Percentiles rank a stretch among this genome's conserved stretches.
Conservation (phyloP, 1,140 invertebrate genomes). For the Paraescarpia echinospica region DNA sequence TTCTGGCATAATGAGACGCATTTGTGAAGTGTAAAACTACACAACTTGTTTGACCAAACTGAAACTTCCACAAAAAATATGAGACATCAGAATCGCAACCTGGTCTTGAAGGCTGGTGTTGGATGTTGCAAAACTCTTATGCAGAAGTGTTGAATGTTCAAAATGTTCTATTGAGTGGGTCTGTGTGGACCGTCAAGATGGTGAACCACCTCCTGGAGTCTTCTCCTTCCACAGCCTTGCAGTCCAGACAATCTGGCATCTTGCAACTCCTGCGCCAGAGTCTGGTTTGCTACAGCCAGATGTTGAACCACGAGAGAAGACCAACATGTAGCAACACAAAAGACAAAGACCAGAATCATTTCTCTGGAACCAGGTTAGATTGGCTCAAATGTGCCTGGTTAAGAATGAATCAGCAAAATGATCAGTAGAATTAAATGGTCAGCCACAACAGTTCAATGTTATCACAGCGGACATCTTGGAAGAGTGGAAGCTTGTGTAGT, state of each 20-base stretch:
- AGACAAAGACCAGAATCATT: background rate
- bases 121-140: no score
- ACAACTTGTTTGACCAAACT: background rate
- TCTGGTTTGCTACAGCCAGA: no score
- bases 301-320: no score
- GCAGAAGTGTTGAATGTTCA: no score
- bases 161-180: no score
- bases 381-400: background rate
- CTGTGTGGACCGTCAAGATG: no score
- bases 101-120: background rate
- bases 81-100: background rate
- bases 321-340: no score
- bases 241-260: no score
- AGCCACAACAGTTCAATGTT: background rate
- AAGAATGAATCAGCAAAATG: background rate
- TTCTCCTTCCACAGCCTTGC: no score
- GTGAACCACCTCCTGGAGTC: no score
- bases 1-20: background rate
- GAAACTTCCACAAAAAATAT: background rate
- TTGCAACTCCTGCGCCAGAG: no score
- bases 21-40: background rate
- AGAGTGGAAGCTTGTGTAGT: background rate
- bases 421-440: background rate
- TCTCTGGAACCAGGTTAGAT: background rate
- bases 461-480: background rate